phyloP scores from a whole-genome alignment of 2,797 vertebrate species.

The Amblyopsis hoosieri region DNA sequence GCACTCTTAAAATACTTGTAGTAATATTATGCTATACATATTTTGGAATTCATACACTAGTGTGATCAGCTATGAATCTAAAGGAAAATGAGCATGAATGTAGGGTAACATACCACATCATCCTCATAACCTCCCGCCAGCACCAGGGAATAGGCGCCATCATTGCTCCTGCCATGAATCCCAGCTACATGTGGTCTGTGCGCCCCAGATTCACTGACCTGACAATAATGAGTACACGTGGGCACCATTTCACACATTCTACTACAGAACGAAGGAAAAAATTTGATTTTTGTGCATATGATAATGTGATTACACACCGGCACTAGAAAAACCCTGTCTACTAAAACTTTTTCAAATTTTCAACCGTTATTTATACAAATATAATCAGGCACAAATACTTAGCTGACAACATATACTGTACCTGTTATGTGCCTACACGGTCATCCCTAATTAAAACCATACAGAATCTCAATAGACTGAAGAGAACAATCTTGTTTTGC shows the following conservation, averaged over 20 bases:
- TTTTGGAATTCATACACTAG: not conserved
- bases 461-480: too few species aligned
- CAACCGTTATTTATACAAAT: too few species aligned
- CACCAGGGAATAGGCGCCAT: conserved; percentile 93
- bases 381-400: too few species aligned
- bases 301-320: too few species aligned
- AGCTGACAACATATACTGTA: too few species aligned
- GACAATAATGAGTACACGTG: not conserved
- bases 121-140: conserved; percentile 97
- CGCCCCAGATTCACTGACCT: conserved; percentile 95
- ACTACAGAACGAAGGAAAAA: not conserved
- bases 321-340: too few species aligned
- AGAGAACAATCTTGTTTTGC: too few species aligned
- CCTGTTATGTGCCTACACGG: too few species aligned
- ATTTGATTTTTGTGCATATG: too few species aligned
- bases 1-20: too few species aligned
- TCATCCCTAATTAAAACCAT: too few species aligned
- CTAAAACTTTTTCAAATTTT: too few species aligned
- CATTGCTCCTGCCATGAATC: conserved; percentile 94
- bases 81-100: not conserved
- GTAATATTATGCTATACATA: not conserved
- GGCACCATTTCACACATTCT: not conserved
- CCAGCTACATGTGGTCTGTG: conserved; percentile 96
- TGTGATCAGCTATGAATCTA: not conserved
- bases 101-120: conserved; percentile 83